Conservation (phyloP, 2,888 invertebrate species). For the Amblyjoppa fuscipennis region DNA sequence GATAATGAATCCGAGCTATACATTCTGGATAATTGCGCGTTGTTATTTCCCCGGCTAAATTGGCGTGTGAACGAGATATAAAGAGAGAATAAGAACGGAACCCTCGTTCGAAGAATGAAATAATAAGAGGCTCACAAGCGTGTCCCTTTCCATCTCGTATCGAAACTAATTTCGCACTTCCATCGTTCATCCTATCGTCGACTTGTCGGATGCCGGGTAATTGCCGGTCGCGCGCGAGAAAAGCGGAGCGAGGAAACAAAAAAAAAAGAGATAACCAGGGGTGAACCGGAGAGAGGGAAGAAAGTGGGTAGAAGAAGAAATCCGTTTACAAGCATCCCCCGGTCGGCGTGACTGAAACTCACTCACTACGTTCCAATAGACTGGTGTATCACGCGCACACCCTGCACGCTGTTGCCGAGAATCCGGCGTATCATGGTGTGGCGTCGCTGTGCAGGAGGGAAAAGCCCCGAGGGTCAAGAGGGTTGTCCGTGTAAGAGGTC, state of each 20-base stretch:
- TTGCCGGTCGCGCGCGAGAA: conserved; percentile 59
- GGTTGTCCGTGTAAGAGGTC: conserved; percentile 74
- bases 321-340: conserved; percentile 61
- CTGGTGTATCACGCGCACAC: conserved; percentile 51
- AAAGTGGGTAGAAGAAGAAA: conserved; percentile 45
- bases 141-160: conserved; percentile 48
- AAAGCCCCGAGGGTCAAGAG: conserved; percentile 71
- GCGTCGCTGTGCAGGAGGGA: conserved; percentile 52
- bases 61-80: conserved; percentile 33
- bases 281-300: conserved; percentile 17
- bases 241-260: conserved; percentile 33
- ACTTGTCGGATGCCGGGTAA: conserved; percentile 62
- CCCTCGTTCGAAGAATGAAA: background rate
- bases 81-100: conserved; percentile 20
- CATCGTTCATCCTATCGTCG: conserved; percentile 66
- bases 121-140: conserved; percentile 9
- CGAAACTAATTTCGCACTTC: conserved; percentile 66
- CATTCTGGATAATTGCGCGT: conserved; percentile 2
- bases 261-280: conserved; percentile 13
- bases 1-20: conserved; percentile 14
- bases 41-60: conserved; percentile 26
- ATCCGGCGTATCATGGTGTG: conserved; percentile 51
- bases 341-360: conserved; percentile 57
- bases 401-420: conserved; percentile 28
- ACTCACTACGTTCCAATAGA: conserved; percentile 53